phyloP scores from a whole-genome alignment of 2,113 vertebrate genomes.

The Serilophus lunatus region DNA sequence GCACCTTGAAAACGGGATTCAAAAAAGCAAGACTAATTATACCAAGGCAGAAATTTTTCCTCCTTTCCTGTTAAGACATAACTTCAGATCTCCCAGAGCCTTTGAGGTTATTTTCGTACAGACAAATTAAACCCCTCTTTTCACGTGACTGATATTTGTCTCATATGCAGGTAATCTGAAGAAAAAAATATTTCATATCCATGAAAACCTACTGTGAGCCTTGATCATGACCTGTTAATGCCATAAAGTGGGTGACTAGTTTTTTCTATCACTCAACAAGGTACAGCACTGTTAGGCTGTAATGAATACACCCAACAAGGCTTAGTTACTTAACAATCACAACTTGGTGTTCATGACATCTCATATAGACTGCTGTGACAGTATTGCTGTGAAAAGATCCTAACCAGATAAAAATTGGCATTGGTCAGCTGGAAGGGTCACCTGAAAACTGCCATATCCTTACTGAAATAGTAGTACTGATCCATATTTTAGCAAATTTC shows the following conservation, averaged over 20 bases:
- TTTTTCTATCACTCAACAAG: background rate
- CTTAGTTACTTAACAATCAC: background rate
- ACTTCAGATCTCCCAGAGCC: background rate
- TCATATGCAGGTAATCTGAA: background rate
- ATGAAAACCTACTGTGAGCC: background rate
- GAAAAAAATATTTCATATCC: background rate
- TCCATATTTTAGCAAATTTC: background rate
- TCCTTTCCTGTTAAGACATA: background rate
- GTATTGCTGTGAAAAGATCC: background rate
- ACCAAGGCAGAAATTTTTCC: background rate
- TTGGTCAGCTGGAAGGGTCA: background rate
- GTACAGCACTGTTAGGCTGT: background rate
- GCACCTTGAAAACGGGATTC: background rate
- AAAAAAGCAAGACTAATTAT: background rate
- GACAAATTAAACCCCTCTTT: background rate
- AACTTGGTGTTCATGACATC: rapidly evolving
- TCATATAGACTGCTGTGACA: rapidly evolving
- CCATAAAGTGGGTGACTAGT: background rate
- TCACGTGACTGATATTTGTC: background rate
- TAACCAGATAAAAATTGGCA: background rate
- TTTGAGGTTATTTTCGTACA: background rate
- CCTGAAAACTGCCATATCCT: background rate
- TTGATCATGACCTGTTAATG: background rate
- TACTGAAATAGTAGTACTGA: background rate
- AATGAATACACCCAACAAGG: background rate